Evolutionary conservation across 2,888 invertebrate species (phyloP), one percentile per base, ranked within the genome.

Genomic region (Coenonympha glycerion): DNA sequence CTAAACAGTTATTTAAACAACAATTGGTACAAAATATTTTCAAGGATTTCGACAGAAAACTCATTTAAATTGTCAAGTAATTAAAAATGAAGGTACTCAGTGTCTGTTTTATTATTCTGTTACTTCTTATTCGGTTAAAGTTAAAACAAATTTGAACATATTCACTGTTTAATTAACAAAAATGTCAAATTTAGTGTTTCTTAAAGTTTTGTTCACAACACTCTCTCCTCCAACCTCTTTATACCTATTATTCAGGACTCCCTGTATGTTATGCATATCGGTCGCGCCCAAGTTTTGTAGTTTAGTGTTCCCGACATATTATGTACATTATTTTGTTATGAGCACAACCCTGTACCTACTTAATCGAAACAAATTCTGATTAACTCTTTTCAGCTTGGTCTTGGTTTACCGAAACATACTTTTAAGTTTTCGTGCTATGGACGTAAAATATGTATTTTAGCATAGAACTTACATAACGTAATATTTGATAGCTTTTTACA

Each of bases 351-450:
- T 79, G 79, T 77, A 76, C 63, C 71, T 73, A 71, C 63, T 71
- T 73, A 71, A 65, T 65, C 63, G 70, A 79, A 71, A 75, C 65
- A 79, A 79, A 86, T 86, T 87, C 87, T 87, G 77, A 87, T 84
- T 86, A 87, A 87, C 87, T 87, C 87, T 84, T 86, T 87, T 87
- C 86, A 86, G 87, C 87, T 87, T 87, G 87, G 87, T 87, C 87
- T 87, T 87, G 87, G 79, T 85, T 87, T 86, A 66, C 71, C 70
- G 76, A 78, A 70, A 73, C 76, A 74, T 79, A 60, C 49, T 56
- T 75, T 70, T 59, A 60, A 65, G 63, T 72, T 78, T 52, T 60
- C 57, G 50, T 53, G 56, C 56, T 50, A 48, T 49, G 51, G 50
- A 46, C 41, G 22, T 37, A 50, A 4, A 8, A n/a, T 44, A 47